Evolutionary conservation across 2,113 vertebrate species (phyloP), one percentile per base, ranked within the genome.

Genomic region (Erinaceus europaeus): DNA sequence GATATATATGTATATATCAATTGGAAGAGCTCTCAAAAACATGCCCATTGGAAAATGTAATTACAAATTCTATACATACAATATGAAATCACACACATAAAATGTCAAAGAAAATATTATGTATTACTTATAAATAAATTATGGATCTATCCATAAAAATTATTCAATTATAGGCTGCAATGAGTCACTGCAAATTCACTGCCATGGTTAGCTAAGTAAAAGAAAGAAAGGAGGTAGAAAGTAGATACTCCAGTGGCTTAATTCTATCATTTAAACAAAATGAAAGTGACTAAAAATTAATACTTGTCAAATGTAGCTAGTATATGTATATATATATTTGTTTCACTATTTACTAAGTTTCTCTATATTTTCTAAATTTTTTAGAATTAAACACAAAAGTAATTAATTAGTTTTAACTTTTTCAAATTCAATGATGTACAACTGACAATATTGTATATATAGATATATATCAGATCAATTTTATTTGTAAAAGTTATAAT

Each of bases 401-500:
- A 84, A 55, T n/a, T 5, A 53, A 42, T 7, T 2, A 25, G 9
- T 53, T 77, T 64, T 77, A 46, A 48, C 18, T 65, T 59, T 73
- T 73, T 71, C 40, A 38, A 18, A 20, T 84, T 84, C 50, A 52
- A 17, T 62, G 55, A 23, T 20, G 34, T 32, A 62, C 50, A 84
- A 62, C 17, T 40, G 27, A 52, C 34, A 84, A 52, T 32, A 42
- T 53, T 40, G 34, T 52, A 52, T 64, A 52, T 52, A 52, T 62
- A 85, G 36, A 34, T 13, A 11, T n/a, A n/a, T n/a, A n/a, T n/a
- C n/a, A n/a, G n/a, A n/a, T n/a, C n/a, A 0, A 32, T 55, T 88
- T 69, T 42, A 13, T 76, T 95, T 95, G 90, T 91, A 94, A 92
- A 94, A 96, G 81, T 75, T 91, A 95, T 95, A 95, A 93, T 84